Percentiles rank a stretch among this genome's conserved stretches.
These are phyloP conservation scores for Bagarius yarrelli DNA, from an alignment of 2,113 vertebrate species.

Conservation along the genomic window DNA sequence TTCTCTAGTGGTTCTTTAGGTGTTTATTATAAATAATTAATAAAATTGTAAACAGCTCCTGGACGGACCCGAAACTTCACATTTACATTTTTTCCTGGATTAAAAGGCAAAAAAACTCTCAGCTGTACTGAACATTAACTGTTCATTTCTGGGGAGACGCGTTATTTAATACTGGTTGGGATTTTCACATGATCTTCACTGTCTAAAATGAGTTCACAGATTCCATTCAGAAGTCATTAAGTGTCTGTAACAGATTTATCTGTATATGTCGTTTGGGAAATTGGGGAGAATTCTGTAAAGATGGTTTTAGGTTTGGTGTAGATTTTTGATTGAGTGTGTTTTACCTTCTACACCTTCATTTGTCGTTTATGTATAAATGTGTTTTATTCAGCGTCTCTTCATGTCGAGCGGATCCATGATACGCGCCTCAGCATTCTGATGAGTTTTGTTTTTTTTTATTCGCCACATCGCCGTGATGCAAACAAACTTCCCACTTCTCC, in stretches of 20 bases:
- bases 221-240: background rate
- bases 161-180: background rate
- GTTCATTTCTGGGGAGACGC: too few species aligned
- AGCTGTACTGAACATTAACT: too few species aligned
- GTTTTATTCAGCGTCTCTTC: background rate
- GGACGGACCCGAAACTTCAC: too few species aligned
- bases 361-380: background rate
- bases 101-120: too few species aligned
- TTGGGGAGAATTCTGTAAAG: background rate
- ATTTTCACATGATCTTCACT: background rate
- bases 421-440: too few species aligned
- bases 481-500: conserved; percentile 25
- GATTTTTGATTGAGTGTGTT: background rate
- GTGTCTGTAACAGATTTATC: background rate
- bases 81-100: too few species aligned
- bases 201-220: background rate
- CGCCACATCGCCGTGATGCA: background rate
- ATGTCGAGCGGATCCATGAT: background rate
- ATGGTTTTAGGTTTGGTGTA: background rate
- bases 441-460: background rate
- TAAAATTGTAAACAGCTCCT: too few species aligned
- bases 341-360: background rate
- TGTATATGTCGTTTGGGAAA: too few species aligned
- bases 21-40: too few species aligned
- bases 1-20: too few species aligned